Percentiles rank a stretch among this genome's conserved stretches.
phyloP scores from a whole-genome alignment of 2,797 vertebrate genomes.

The Neosalanx taihuensis region DNA sequence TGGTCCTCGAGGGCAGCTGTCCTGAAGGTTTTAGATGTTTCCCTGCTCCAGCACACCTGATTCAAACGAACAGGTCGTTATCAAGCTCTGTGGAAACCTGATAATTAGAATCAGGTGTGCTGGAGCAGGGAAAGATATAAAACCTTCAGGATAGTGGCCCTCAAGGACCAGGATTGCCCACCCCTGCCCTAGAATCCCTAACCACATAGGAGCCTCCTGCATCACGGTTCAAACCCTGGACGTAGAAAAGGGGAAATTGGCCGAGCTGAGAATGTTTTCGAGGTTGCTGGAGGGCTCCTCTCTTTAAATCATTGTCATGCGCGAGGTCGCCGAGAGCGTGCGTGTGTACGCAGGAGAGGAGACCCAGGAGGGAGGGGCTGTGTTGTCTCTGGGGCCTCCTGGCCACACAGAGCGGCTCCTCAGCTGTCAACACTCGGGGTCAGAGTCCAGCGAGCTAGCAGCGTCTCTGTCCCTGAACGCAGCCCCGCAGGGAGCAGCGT shows the following conservation, averaged over 20 bases:
- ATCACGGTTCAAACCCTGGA: not conserved
- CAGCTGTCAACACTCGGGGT: not conserved
- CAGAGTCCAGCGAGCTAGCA: not conserved
- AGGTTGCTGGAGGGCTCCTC: not conserved
- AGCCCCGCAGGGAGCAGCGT: not conserved
- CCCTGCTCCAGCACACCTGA: no score
- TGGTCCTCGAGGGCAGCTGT: no score
- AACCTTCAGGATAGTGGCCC: no score
- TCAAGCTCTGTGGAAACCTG: no score
- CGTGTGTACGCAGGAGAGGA: not conserved
- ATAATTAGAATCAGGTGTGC: no score
- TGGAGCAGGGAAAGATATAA: no score
- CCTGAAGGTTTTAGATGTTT: no score
- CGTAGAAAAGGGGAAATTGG: not conserved
- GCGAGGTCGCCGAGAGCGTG: constrained; percentile 32
- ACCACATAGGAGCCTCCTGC: not conserved
- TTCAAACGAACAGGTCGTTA: no score
- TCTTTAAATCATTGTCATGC: constrained; percentile 25
- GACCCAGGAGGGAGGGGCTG: not conserved
- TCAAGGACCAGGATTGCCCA: no score
- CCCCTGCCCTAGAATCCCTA: not conserved
- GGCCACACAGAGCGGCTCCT: not conserved
- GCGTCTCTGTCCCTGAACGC: not conserved
- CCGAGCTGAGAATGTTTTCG: not conserved
- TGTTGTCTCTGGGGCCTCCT: not conserved